Conservation (phyloP, 92 coral and sea anemone species). For the Siderastrea siderea region DNA sequence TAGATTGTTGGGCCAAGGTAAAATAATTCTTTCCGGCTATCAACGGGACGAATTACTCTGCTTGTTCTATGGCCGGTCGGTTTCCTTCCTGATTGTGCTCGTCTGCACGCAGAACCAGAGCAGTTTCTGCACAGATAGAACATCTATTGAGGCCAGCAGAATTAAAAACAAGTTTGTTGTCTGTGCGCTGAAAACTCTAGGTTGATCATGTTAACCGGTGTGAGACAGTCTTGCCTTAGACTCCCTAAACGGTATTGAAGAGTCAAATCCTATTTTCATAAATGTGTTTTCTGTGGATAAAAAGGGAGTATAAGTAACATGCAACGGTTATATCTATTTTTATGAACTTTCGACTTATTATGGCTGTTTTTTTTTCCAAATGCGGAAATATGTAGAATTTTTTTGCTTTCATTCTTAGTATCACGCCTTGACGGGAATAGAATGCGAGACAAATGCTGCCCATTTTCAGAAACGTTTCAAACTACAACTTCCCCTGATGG, state of each 20-base stretch:
- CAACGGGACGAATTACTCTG: background rate
- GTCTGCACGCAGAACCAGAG: background rate
- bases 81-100: background rate
- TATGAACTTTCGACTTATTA: too few species aligned
- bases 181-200: too few species aligned
- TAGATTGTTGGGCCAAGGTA: background rate
- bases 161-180: too few species aligned
- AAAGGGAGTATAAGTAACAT: background rate
- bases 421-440: background rate
- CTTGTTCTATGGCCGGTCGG: background rate
- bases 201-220: too few species aligned
- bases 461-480: slow-evolving; percentile 10
- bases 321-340: background rate
- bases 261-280: too few species aligned
- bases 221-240: too few species aligned
- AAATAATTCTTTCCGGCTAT: too few species aligned
- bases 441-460: background rate
- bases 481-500: slow-evolving; percentile 34
- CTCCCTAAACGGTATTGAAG: too few species aligned
- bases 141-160: background rate
- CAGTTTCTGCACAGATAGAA: background rate
- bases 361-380: background rate
- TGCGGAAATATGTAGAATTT: background rate
- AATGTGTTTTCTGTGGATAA: too few species aligned
- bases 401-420: background rate